Conservation (phyloP, 2,797 vertebrate species). For the Platyrinchus mystaceus region DNA sequence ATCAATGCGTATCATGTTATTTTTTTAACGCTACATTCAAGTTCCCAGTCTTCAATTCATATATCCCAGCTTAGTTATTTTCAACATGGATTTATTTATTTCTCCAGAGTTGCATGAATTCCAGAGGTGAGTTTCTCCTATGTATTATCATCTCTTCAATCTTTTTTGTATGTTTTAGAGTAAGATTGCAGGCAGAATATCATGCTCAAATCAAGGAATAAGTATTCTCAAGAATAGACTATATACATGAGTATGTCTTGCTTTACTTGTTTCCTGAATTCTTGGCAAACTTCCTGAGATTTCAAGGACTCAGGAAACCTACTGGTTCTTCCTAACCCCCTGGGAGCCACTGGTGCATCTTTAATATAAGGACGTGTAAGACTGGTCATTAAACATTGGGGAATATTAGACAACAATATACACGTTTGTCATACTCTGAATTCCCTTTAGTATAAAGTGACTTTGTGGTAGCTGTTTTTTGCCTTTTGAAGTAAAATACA, state of each 20-base stretch:
- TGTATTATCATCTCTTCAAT: not conserved
- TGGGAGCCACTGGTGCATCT: not conserved
- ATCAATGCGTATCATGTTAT: too few species aligned
- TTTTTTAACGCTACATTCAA: not conserved
- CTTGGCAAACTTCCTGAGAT: not conserved
- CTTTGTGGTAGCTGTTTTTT: not conserved
- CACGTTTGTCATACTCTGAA: not conserved
- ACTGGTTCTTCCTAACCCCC: not conserved
- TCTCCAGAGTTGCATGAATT: not conserved
- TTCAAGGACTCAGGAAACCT: not conserved
- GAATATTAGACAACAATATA: not conserved
- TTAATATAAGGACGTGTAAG: not conserved
- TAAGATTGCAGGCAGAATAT: not conserved
- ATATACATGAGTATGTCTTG: not conserved
- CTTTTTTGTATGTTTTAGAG: not conserved
- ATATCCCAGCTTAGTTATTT: not conserved
- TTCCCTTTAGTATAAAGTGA: not conserved
- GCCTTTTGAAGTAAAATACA: not conserved
- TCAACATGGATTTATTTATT: not conserved
- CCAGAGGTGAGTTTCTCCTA: not conserved
- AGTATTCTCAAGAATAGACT: not conserved
- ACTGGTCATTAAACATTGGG: not conserved
- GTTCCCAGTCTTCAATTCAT: not conserved
- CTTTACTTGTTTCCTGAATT: not conserved
- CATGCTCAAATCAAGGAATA: not conserved